Base-by-base conservation (phyloP, 2,888 invertebrate species). In the Kuschelorhynchus macadamiae region DNA sequence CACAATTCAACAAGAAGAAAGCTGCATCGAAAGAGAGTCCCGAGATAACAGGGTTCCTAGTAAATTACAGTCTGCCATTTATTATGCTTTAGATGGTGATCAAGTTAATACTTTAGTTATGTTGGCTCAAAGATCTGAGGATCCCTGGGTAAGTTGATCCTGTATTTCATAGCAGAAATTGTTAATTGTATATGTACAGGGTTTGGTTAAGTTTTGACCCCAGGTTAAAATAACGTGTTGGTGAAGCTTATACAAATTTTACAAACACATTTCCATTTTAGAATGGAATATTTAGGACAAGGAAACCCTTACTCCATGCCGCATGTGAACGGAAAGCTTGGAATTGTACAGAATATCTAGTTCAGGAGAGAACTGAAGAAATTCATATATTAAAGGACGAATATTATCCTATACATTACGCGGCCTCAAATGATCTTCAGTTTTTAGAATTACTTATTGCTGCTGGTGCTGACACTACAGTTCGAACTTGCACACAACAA, bases 381-480 rank as follows among this genome's bases (percentile, higher is more conserved):
- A 90, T 91, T 47, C 90, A 91, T 81, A 86, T 89, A 69, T 87
- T 90, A 63, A 90, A 89, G 80, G 91, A 91, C 77, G 92, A 92
- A 82, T 91, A 91, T 80, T 92, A 90, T 80, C 92, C 92, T n/a
- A 89, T 92, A 65, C 90, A 92, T 81, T 90, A 91, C 78, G 90
- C 92, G 11, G 91, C 91, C 14, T 85, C 91, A 20, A 92, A 92
- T 79, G 91, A 91, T 72, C 87, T 88, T 49, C 87, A 89, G 76
- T 92, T 92, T 81, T 84, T 91, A 49, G 89, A 90, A 76, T 80
- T 89, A 67, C 81, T 90, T 44, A 88, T 89, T 68, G 85, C 86
- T 68, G 88, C 88, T 77, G 91, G 91, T n/a, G 91, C 92, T 21
- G 88, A 89, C 67, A 90, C 91, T 0, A 89, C 88, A 4, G 91